These are phyloP conservation scores for Montipora capitata DNA, from an alignment of 92 coral and sea anemone genomes.

Conservation along the genomic window DNA sequence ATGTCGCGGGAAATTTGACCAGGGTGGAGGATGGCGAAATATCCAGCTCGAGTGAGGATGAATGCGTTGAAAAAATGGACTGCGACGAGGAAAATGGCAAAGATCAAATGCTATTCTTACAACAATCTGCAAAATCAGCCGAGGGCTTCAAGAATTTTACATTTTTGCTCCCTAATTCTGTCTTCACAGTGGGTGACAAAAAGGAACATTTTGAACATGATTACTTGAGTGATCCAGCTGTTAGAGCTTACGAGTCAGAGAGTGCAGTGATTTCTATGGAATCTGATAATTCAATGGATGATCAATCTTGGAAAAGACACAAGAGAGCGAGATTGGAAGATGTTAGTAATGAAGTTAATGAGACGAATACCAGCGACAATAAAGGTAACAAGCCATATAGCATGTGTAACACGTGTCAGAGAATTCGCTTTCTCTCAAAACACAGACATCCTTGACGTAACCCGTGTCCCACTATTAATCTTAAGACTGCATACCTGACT, in stretches of 20 bases:
- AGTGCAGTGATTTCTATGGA: constrained; percentile 31
- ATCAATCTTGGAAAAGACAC: constrained; percentile 46
- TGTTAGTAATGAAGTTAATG: not conserved
- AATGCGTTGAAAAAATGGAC: constrained; percentile 40
- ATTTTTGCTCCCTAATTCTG: constrained; percentile 28
- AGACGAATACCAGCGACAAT: not conserved
- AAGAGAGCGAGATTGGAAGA: constrained; percentile 33
- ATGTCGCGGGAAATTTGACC: not conserved
- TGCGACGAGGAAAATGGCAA: constrained; percentile 8
- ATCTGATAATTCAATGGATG: constrained; percentile 53
- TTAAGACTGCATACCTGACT: too few relatives aligned
- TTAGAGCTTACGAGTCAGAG: constrained; percentile 17
- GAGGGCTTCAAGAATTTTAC: not conserved
- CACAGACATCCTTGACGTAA: too few relatives aligned
- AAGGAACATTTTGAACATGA: not conserved
- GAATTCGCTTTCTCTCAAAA: too few relatives aligned
- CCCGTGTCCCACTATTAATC: too few relatives aligned
- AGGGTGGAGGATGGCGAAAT: constrained; percentile 42
- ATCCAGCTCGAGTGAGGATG: constrained; percentile 17
- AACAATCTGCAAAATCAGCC: not conserved
- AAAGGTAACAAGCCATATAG: not conserved
- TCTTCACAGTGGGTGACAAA: not conserved
- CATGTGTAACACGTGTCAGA: too few relatives aligned
- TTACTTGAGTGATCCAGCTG: not conserved
- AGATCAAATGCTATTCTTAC: not conserved